These are phyloP conservation scores for Notodonta ziczac DNA, from an alignment of 2,888 invertebrate genomes.

Conservation along the genomic window DNA sequence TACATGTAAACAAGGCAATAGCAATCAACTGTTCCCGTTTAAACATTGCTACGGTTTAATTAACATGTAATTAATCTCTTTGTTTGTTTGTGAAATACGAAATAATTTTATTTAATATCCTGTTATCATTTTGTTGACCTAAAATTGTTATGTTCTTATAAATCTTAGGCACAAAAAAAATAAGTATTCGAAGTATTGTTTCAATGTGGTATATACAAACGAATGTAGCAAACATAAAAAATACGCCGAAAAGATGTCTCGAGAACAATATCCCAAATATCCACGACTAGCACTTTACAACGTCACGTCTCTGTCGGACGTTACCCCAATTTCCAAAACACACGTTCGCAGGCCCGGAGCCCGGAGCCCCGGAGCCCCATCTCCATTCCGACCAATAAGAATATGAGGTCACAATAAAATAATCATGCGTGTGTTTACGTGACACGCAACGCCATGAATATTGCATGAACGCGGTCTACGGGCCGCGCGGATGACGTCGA, in stretches of 20 bases:
- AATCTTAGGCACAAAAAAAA: too few species aligned
- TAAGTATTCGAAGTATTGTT: too few species aligned
- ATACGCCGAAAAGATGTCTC: too few species aligned
- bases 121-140: too few species aligned
- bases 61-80: slow-evolving; percentile 4
- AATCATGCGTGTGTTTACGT: slow-evolving; percentile 35
- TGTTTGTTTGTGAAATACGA: neutral
- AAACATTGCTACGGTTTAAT: slow-evolving; percentile 4
- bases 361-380: slow-evolving; percentile 3
- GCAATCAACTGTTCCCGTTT: slow-evolving; percentile 1
- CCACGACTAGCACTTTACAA: neutral
- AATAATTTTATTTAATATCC: neutral
- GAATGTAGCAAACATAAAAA: too few species aligned
- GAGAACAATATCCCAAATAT: neutral
- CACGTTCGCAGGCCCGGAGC: neutral
- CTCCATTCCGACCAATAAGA: slow-evolving; percentile 27
- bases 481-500: neutral
- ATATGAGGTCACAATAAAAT: slow-evolving; percentile 37
- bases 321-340: slow-evolving; percentile 2
- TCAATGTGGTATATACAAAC: too few species aligned
- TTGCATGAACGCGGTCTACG: slow-evolving; percentile 5
- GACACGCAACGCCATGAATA: slow-evolving; percentile 22
- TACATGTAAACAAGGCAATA: slow-evolving; percentile 4
- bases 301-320: neutral
- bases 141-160: too few species aligned